Conservation (phyloP, 2,113 vertebrate genomes). For the Megaceryle torquata region DNA sequence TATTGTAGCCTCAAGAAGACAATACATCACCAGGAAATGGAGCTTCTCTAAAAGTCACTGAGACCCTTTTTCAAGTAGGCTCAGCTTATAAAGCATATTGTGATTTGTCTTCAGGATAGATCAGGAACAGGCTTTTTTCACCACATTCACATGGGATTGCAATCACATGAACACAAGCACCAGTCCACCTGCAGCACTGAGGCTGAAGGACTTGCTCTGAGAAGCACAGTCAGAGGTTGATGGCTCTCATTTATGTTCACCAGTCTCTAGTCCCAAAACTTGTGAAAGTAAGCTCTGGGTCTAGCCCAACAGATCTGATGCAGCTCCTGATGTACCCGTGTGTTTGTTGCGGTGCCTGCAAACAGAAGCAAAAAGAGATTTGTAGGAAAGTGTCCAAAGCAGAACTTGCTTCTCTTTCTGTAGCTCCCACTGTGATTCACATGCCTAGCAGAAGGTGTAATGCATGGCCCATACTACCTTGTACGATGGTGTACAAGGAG, state of each 20-base stretch:
- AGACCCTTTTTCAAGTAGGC: not conserved
- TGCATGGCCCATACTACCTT: no score
- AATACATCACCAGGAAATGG: not conserved
- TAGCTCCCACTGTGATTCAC: not conserved
- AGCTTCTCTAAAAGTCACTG: not conserved
- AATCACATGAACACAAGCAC: accelerated
- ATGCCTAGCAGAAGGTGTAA: not conserved
- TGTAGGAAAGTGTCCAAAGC: not conserved
- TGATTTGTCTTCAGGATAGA: not conserved
- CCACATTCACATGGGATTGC: not conserved
- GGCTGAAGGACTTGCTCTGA: not conserved
- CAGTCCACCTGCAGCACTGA: not conserved
- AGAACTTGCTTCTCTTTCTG: not conserved
- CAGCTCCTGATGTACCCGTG: not conserved
- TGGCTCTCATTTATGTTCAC: not conserved
- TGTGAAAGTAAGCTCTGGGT: not conserved
- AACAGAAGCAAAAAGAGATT: not conserved
- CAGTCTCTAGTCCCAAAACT: not conserved
- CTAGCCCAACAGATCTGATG: not conserved
- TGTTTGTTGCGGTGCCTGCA: not conserved
- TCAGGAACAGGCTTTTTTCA: not conserved
- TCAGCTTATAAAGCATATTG: not conserved
- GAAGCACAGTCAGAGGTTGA: not conserved
- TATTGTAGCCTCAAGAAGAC: not conserved
- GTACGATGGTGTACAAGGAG: not conserved